Conservation (phyloP, 1,140 invertebrate species). For the Drosophila nebulosa region DNA sequence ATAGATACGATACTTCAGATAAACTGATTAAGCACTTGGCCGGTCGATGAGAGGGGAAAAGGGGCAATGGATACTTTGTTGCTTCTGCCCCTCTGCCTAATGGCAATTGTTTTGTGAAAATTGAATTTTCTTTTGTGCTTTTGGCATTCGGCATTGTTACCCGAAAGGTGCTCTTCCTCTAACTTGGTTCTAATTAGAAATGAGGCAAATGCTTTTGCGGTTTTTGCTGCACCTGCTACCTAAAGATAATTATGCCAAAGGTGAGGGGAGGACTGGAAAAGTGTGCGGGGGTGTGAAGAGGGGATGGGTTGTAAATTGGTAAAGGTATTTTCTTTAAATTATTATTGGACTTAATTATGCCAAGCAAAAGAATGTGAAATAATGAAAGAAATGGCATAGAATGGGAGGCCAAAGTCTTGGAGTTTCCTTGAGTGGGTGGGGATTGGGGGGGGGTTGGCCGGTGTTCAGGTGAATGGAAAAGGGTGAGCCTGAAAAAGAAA, state of each 20-base stretch:
- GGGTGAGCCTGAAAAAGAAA: background rate
- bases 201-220: constrained; percentile 60
- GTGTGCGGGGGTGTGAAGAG: background rate
- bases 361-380: constrained; percentile 49
- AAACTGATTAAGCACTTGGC: constrained; percentile 71
- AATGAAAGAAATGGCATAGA: constrained; percentile 23
- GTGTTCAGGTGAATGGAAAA: background rate
- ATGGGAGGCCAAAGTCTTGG: constrained; percentile 48
- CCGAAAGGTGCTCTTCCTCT: background rate
- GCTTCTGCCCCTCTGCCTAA: constrained; percentile 22
- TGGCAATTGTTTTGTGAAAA: constrained; percentile 77
- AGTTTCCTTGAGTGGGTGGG: background rate
- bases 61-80: constrained; percentile 17
- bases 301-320: constrained; percentile 40
- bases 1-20: constrained; percentile 42
- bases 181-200: constrained; percentile 64
- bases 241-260: constrained; percentile 64
- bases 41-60: constrained; percentile 6
- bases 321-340: constrained; percentile 74
- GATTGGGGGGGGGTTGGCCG: background rate
- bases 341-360: constrained; percentile 78
- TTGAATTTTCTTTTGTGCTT: constrained; percentile 70
- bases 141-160: constrained; percentile 49
- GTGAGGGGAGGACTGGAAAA: constrained; percentile 28
- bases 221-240: constrained; percentile 68